Evolutionary conservation across 2,797 vertebrate genomes (phyloP), one percentile per base, ranked within the genome.

Genomic region (Muscicapa striata): DNA sequence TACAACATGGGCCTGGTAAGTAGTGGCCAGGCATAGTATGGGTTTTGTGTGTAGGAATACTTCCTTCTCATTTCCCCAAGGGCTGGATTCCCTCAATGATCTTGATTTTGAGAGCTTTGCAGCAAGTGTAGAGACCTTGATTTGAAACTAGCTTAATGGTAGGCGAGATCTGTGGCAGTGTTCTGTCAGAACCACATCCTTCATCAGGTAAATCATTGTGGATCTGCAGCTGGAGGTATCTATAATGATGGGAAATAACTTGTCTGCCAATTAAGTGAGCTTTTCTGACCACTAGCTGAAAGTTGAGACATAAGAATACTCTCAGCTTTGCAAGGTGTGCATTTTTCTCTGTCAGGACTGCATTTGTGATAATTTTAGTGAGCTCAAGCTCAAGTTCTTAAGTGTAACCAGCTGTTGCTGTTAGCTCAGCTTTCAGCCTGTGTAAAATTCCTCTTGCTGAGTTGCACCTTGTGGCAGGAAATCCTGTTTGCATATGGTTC

Each of bases 1-100:
- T 99, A 95, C 34, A 9, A 1, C 21, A 22, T 66, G 66, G 45
- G 26, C 6, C 7, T 27, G 48, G 45, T 38, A 52, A 59, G 52
- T 18, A 57, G 15, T 70, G 55, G 30, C 26, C 34, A 45, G 29
- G 23, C 32, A 24, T 3, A 7, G 27, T 3, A 3, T 43, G 43
- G 43, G 5, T 26, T 88, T 72, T 69, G 9, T 29, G 17, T 14
- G 27, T 30, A 55, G n/a, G 30, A 77, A 29, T 52, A 32, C 15
- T 11, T 92, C 55, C 43, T 85, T 75, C 36, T 57, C 9, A 10
- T 78, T 81, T 89, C 49, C 30, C 11, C 30, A 69, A 2, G 27
- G 12, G 27, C 72, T 76, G 51, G 30, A 55, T 86, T 67, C 48
- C 19, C 14, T 55, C 2, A 2, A 0, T 27, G 40, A 12, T 49